A percentile compares a stretch with the other conserved stretches of the same genome.
Evolutionary conservation across 1,140 invertebrate genomes (phyloP).

Genomic region (Diabrotica virgifera): DNA sequence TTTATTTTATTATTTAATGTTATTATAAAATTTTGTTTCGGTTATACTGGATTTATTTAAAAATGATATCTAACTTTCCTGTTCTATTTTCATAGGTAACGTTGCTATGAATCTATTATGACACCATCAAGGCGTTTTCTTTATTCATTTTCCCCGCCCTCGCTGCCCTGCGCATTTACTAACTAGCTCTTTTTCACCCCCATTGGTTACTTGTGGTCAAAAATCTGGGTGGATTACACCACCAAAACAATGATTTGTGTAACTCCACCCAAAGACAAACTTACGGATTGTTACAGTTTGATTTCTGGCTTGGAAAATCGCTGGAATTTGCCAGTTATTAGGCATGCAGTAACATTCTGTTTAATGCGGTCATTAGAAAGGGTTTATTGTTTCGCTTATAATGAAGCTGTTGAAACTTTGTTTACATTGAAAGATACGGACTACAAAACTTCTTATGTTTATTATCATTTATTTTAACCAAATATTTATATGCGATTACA

Average conservation of each 20-base stretch:
- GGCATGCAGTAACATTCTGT: no score
- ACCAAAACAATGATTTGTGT: constrained; percentile 19
- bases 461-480: no score
- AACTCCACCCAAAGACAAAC: constrained; percentile 17
- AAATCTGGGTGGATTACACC: constrained; percentile 22
- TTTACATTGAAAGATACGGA: no score
- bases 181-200: constrained; percentile 8
- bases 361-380: neutral
- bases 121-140: constrained; percentile 28
- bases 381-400: constrained; percentile 4
- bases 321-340: no score
- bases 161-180: constrained; percentile 27
- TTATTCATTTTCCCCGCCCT: constrained; percentile 28
- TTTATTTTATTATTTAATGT: neutral
- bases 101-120: constrained; percentile 24
- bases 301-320: no score
- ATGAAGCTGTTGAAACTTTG: neutral
- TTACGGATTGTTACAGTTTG: no score
- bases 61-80: neutral
- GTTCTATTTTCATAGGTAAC: constrained; percentile 1
- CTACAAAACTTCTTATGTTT: no score
- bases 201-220: constrained; percentile 25
- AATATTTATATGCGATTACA: no score
- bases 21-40: neutral
- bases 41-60: no score